Evolutionary conservation across 2,797 vertebrate species (phyloP).

Genomic region (Graptemys geographica): DNA sequence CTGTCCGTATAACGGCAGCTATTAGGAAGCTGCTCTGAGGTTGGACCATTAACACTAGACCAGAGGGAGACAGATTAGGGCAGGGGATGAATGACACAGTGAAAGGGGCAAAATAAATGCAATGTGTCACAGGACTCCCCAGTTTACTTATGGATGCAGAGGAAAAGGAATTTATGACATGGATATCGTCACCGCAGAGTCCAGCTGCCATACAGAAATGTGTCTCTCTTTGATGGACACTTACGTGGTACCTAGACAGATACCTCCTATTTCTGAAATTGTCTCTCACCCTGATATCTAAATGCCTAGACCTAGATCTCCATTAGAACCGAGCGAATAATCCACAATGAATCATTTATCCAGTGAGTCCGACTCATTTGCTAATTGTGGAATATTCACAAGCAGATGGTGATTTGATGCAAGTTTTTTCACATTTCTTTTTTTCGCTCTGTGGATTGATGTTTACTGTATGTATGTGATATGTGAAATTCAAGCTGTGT

Average conservation of each 20-base stretch:
- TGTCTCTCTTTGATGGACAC: neutral
- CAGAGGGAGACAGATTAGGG: neutral
- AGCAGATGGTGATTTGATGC: slow-evolving; percentile 69
- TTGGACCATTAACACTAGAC: neutral
- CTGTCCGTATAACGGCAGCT: neutral
- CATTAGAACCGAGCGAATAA: slow-evolving; percentile 55
- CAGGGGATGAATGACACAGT: neutral
- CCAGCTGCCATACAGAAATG: slow-evolving; percentile 25
- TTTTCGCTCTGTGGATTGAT: neutral
- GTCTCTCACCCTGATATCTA: slow-evolving; percentile 11
- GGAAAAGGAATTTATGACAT: neutral
- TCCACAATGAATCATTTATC: slow-evolving; percentile 71
- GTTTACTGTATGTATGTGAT: slow-evolving; percentile 52
- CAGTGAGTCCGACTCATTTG: slow-evolving; percentile 28
- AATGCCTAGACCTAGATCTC: neutral
- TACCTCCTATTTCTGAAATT: neutral
- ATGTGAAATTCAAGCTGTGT: slow-evolving; percentile 73
- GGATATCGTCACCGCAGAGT: slow-evolving; percentile 14
- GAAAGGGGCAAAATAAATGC: neutral
- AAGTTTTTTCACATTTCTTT: slow-evolving; percentile 55
- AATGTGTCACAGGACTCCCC: neutral
- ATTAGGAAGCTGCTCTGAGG: neutral
- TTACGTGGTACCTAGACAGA: slow-evolving; percentile 13
- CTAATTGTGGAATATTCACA: slow-evolving; percentile 68
- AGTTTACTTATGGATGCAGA: neutral